Percentiles rank a stretch among this genome's conserved stretches.
phyloP scores from a whole-genome alignment of 2,113 vertebrate species.

The Xiphophorus couchianus region DNA sequence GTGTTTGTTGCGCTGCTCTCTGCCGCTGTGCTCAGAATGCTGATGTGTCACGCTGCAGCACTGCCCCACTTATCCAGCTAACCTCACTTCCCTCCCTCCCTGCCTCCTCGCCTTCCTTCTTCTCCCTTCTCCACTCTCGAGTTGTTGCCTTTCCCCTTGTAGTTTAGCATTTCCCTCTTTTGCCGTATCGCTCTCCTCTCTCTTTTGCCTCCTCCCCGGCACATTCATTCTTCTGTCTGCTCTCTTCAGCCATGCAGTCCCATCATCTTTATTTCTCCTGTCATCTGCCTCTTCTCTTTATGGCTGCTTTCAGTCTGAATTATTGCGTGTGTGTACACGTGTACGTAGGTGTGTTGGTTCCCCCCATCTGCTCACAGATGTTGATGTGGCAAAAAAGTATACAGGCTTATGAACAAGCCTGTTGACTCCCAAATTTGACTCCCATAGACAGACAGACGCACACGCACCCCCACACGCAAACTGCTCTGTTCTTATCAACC shows the following conservation, averaged over 20 bases:
- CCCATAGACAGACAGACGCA: not conserved
- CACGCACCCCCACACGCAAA: conserved; percentile 14
- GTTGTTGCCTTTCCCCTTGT: conserved; percentile 22
- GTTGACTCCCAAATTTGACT: not conserved
- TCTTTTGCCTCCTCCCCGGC: not conserved
- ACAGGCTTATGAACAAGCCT: conserved; percentile 15
- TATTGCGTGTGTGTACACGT: not conserved
- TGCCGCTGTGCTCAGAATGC: conserved; percentile 80
- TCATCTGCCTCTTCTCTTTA: conserved; percentile 15
- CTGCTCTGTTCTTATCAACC: conserved; percentile 67
- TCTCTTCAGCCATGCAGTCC: not conserved
- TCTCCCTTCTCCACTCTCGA: conserved; percentile 18
- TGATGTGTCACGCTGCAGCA: conserved; percentile 85
- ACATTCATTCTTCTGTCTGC: conserved; percentile 16
- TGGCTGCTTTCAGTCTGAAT: conserved; percentile 6
- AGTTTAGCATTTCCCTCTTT: conserved; percentile 16
- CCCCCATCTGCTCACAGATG: conserved; percentile 54
- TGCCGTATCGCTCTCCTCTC: conserved; percentile 3
- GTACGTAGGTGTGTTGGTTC: conserved; percentile 6
- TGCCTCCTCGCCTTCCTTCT: conserved; percentile 20
- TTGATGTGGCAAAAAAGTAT: conserved; percentile 51
- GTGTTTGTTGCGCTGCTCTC: conserved; percentile 66
- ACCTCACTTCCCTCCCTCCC: conserved; percentile 62
- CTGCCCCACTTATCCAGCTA: conserved; percentile 82
- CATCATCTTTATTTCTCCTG: conserved; percentile 23